phyloP scores from a whole-genome alignment of 1,140 invertebrate species.

The Zophobas atratus region DNA sequence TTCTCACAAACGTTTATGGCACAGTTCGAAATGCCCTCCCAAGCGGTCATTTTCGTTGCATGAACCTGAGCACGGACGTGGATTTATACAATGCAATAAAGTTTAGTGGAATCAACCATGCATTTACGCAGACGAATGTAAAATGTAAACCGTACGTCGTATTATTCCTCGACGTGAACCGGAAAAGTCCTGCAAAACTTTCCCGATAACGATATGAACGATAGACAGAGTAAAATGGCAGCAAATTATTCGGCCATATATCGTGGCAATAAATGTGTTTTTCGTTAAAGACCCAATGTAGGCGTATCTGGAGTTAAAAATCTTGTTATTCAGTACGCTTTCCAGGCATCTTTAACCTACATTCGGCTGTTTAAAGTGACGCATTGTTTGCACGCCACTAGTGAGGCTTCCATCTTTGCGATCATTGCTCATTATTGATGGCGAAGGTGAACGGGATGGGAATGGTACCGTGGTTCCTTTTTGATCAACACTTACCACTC shows the following conservation, averaged over 20 bases:
- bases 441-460: neutral
- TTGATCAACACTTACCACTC: constrained; percentile 68
- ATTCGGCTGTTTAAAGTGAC: neutral
- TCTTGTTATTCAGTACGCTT: constrained; percentile 11
- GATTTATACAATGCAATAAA: too few relatives aligned
- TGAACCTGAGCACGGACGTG: too few relatives aligned
- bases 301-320: constrained; percentile 10
- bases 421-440: neutral
- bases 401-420: neutral
- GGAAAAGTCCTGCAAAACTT: constrained; percentile 12
- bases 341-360: constrained; percentile 8
- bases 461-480: neutral
- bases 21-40: too few relatives aligned
- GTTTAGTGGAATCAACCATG: neutral
- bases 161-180: neutral
- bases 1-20: too few relatives aligned
- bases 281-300: neutral
- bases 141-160: neutral
- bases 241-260: neutral
- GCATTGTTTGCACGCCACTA: neutral
- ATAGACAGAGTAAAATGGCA: neutral
- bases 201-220: neutral
- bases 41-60: too few relatives aligned
- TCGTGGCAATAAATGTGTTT: constrained; percentile 4
- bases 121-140: neutral